Conservation (phyloP, 2,113 vertebrate species). For the Calypte anna region DNA sequence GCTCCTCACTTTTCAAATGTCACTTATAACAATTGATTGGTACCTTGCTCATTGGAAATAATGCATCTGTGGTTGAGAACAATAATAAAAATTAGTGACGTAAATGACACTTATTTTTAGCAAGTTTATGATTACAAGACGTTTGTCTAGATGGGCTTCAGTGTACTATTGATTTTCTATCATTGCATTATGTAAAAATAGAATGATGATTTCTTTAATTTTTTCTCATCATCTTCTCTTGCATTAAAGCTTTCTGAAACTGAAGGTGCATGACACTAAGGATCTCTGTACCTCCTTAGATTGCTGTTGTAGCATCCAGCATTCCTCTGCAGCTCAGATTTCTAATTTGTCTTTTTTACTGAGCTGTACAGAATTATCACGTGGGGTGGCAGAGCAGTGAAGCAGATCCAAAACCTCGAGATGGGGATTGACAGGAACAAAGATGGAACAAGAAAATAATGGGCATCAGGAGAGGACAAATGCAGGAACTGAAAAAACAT, state of each 20-base stretch:
- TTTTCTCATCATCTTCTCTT: not conserved
- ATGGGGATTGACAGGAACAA: not conserved
- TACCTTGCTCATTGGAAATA: constrained; percentile 49
- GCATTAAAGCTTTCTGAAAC: constrained; percentile 13
- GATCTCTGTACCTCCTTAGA: not conserved
- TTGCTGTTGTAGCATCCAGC: not conserved
- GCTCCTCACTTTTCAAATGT: constrained; percentile 27
- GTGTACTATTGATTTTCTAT: constrained; percentile 42
- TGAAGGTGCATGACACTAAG: not conserved
- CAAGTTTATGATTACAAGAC: constrained; percentile 27
- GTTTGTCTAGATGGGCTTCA: constrained; percentile 45
- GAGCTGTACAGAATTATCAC: not conserved
- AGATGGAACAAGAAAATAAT: not conserved
- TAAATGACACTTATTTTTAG: constrained; percentile 15
- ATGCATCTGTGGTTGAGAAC: constrained; percentile 16
- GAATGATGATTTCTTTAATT: constrained; percentile 39
- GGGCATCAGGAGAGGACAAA: not conserved
- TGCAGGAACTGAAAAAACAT: not conserved
- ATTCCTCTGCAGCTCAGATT: not conserved
- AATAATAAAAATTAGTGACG: not conserved
- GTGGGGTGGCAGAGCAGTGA: not conserved
- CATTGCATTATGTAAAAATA: constrained; percentile 36
- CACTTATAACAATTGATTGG: constrained; percentile 18
- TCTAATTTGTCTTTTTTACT: not conserved
- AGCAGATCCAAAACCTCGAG: not conserved